phyloP scores from a whole-genome alignment of 2,113 vertebrate genomes.

The Toxotes chatareus region DNA sequence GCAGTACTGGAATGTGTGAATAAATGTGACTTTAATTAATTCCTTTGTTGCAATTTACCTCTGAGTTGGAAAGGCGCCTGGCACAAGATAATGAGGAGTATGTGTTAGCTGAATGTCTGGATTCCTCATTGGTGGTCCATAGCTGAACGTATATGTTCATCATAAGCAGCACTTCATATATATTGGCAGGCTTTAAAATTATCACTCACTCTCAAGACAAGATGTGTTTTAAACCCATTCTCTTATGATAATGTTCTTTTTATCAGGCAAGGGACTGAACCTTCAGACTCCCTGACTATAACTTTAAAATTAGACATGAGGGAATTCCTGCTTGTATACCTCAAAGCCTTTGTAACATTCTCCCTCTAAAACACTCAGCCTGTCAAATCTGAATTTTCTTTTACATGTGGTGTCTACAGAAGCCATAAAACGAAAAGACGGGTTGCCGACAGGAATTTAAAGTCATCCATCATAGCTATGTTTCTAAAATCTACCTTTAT shows the following conservation, averaged over 20 bases:
- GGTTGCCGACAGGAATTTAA: conserved; percentile 51
- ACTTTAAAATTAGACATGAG: conserved; percentile 56
- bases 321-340: conserved; percentile 70
- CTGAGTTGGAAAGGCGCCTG: conserved; percentile 12
- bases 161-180: neutral
- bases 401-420: conserved; percentile 59
- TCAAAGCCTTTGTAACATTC: conserved; percentile 60
- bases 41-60: conserved; percentile 22
- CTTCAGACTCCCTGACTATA: conserved; percentile 15
- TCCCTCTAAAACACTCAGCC: conserved; percentile 31
- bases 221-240: conserved; percentile 21
- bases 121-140: conserved; percentile 39
- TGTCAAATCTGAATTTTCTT: conserved; percentile 35
- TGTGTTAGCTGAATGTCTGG: neutral
- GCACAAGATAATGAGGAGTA: conserved; percentile 19
- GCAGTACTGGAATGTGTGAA: conserved; percentile 9
- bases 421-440: conserved; percentile 37
- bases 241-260: conserved; percentile 8
- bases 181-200: conserved; percentile 9
- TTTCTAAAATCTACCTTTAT: conserved; percentile 28
- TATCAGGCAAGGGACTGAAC: conserved; percentile 11
- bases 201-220: neutral
- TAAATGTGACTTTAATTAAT: conserved; percentile 33
- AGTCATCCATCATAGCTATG: conserved; percentile 32
- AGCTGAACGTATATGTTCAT: neutral